Percentiles rank a stretch among this genome's conserved stretches.
phyloP scores from a whole-genome alignment of 2,797 vertebrate species.

The Babyrousa celebensis region DNA sequence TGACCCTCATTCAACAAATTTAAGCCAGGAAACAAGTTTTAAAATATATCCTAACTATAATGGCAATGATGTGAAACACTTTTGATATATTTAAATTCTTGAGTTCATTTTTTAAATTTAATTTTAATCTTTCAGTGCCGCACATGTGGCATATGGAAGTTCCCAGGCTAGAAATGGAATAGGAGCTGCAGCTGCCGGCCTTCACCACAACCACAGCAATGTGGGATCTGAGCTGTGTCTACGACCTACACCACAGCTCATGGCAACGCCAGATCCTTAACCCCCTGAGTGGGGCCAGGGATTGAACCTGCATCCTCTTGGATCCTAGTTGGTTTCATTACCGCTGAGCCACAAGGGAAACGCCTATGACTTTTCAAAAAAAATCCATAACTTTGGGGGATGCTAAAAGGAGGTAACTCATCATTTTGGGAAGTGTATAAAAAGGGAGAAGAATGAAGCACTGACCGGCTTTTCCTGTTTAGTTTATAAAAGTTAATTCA shows the following conservation, averaged over 20 bases:
- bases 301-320: too few species aligned
- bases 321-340: too few species aligned
- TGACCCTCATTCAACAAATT: background rate
- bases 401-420: background rate
- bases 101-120: background rate
- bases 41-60: background rate
- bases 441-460: background rate
- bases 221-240: too few species aligned
- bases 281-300: too few species aligned
- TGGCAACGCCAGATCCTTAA: too few species aligned
- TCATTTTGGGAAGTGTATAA: constrained; percentile 13
- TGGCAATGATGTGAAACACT: background rate
- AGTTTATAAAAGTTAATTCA: background rate
- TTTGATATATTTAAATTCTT: background rate
- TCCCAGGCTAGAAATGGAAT: too few species aligned
- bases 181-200: too few species aligned
- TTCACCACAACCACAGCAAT: too few species aligned
- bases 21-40: background rate
- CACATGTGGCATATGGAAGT: too few species aligned
- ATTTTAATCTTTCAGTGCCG: too few species aligned
- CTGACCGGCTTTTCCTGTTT: background rate
- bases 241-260: too few species aligned
- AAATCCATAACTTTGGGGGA: background rate
- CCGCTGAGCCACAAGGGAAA: too few species aligned
- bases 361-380: background rate